Evolutionary conservation across 2,113 vertebrate species (phyloP).

Genomic region (Eulacestoma nigropectus): DNA sequence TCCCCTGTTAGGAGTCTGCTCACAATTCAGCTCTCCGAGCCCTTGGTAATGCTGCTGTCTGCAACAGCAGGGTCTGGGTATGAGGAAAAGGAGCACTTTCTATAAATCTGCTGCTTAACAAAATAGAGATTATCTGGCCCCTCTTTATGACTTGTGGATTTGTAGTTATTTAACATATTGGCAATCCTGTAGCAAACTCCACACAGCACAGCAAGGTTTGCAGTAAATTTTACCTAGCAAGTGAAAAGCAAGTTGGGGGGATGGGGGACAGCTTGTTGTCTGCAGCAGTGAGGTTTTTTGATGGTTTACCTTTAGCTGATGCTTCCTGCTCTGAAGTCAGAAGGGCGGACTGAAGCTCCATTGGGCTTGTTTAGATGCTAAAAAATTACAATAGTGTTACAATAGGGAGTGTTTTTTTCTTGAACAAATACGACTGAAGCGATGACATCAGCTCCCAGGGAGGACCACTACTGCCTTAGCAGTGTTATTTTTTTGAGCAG

Average conservation of each 20-base stretch:
- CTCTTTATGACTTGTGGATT: background rate
- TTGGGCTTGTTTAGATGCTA: background rate
- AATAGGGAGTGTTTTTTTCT: background rate
- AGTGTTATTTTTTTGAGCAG: background rate
- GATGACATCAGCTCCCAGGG: background rate
- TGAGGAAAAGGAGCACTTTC: background rate
- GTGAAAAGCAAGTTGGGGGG: background rate
- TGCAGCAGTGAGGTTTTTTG: background rate
- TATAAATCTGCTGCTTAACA: background rate
- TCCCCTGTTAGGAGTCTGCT: background rate
- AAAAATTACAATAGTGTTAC: background rate
- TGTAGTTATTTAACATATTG: background rate
- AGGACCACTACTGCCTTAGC: background rate
- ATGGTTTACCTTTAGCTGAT: background rate
- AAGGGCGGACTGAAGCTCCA: background rate
- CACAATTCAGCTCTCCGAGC: accelerated
- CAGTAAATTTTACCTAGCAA: background rate
- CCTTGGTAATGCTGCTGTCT: background rate
- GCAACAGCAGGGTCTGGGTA: background rate
- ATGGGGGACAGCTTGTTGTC: background rate
- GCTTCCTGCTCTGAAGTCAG: background rate
- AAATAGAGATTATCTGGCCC: background rate
- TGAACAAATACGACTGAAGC: accelerated
- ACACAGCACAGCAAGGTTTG: background rate
- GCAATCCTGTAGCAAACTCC: background rate